Percentiles rank a stretch among this genome's conserved stretches.
phyloP scores from a whole-genome alignment of 2,888 invertebrate species.

The Ochlodes sylvanus region DNA sequence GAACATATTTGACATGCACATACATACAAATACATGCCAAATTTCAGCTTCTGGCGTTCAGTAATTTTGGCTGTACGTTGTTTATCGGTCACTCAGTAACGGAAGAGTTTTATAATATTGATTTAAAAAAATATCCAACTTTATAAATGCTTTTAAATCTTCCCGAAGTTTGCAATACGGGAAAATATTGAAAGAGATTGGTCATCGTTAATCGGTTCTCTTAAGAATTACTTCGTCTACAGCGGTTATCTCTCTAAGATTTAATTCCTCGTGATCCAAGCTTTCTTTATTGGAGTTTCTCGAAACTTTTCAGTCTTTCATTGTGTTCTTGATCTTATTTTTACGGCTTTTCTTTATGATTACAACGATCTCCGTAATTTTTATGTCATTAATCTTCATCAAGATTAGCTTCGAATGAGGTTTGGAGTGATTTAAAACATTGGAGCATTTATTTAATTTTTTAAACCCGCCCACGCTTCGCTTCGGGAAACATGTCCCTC shows the following conservation, averaged over 20 bases:
- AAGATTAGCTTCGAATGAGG: conserved; percentile 1
- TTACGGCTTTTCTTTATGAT: conserved; percentile 18
- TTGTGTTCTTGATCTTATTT: conserved; percentile 25
- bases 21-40: no score
- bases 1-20: no score
- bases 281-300: conserved; percentile 28
- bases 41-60: no score
- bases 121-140: no score
- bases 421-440: neutral
- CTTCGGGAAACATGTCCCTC: no score
- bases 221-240: conserved; percentile 17
- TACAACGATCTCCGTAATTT: conserved; percentile 6
- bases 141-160: neutral
- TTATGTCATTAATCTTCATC: neutral
- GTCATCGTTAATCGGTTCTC: conserved; percentile 21
- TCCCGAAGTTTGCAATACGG: conserved; percentile 4
- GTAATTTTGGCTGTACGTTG: no score
- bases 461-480: no score
- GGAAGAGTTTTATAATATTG: no score
- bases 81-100: no score
- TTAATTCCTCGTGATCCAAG: conserved; percentile 34
- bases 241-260: conserved; percentile 27
- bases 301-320: conserved; percentile 23
- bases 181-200: conserved; percentile 22
- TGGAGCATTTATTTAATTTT: neutral